Evolutionary conservation across 2,797 vertebrate genomes (phyloP), one percentile per base, ranked within the genome.

Genomic region (Tragelaphus eurycerus): DNA sequence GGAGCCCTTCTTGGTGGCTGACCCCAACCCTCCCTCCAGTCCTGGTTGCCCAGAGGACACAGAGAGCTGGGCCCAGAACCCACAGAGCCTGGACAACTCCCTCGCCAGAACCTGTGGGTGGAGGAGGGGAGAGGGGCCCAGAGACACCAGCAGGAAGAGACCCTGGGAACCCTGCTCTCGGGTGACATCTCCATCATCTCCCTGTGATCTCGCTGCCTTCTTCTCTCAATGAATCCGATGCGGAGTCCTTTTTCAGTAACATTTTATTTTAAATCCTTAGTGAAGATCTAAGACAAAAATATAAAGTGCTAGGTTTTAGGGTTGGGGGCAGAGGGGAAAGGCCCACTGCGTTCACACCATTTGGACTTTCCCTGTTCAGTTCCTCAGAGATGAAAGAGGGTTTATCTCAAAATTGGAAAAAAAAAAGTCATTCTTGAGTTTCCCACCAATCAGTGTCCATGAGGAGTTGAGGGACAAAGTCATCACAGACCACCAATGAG

Each of bases 291-390:
- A 74, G 76, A 92, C 21, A 52, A 76, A 96, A 94, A 93, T 89
- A 84, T 97, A 98, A 97, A 98, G 96, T 98, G 96, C 95, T 93
- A 92, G 76, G 31, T 62, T 90, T 97, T 92, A 93, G 78, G 64
- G 7, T 29, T 83, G 34, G n/a, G 31, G 31, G n/a, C 29, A 48
- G 16, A 91, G 54, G 54, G 34, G 76, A 94, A 82, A 59, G 11
- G 74, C 7, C 50, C 46, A 34, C 57, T 59, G n/a, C 96, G 60
- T 79, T 94, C 71, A 25, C 2, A 86, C 29, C 46, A 74, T 64
- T 60, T 74, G 48, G 31, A 95, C n/a, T 74, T 92, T 84, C 43
- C 79, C 43, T 62, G 78, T 64, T 92, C 29, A 86, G 85, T 52
- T 95, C 78, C 21, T 96, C 64, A 88, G 89, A 93, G 23, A 93